phyloP scores from a whole-genome alignment of 2,888 invertebrate genomes.

The Acanthoscelides obtectus region DNA sequence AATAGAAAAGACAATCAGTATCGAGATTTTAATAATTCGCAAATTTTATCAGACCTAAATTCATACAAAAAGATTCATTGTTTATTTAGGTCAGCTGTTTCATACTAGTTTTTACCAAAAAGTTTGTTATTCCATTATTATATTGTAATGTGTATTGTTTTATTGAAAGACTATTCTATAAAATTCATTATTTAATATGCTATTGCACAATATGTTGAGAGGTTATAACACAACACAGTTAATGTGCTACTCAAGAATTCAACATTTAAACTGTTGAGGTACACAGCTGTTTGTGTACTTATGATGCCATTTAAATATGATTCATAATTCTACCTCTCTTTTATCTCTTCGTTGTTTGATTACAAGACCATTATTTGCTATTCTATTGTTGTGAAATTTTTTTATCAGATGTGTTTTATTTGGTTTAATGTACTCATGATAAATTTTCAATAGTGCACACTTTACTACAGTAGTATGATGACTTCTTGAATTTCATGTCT shows the following conservation, averaged over 20 bases:
- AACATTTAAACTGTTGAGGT: background rate
- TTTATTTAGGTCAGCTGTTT: background rate
- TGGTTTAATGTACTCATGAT: too few relatives aligned
- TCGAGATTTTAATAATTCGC: too few relatives aligned
- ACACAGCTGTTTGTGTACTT: background rate
- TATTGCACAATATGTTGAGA: background rate
- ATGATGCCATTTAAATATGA: background rate
- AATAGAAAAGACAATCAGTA: too few relatives aligned
- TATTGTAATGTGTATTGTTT: background rate
- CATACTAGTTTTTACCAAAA: background rate
- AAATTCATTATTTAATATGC: background rate
- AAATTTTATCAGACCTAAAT: background rate
- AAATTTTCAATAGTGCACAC: too few relatives aligned
- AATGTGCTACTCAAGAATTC: background rate
- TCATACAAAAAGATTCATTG: background rate
- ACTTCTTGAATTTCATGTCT: too few relatives aligned
- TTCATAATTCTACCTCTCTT: background rate
- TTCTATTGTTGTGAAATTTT: background rate
- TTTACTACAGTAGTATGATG: too few relatives aligned
- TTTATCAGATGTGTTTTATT: background rate
- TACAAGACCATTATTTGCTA: background rate
- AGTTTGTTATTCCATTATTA: background rate
- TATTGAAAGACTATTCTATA: background rate
- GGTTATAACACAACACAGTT: background rate
- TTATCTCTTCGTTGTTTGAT: background rate